Evolutionary conservation across 1,140 invertebrate species (phyloP).

Genomic region (Anastrepha obliqua): DNA sequence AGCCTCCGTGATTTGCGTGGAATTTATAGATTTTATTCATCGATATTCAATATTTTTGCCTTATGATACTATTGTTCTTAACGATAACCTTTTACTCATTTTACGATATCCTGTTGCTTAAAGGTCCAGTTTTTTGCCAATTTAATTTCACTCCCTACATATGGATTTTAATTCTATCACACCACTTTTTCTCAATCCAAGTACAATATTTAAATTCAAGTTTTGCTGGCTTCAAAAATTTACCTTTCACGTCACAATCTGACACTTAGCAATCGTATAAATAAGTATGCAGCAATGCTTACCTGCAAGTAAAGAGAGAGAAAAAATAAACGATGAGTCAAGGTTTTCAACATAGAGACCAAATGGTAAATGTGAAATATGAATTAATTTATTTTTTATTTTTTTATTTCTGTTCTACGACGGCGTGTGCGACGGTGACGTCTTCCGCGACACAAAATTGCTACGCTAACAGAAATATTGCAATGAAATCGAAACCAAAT

Average conservation of each 20-base stretch:
- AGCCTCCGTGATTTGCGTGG: no score
- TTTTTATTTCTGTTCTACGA: background rate
- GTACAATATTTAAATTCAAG: no score
- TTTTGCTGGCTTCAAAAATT: background rate
- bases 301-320: constrained; percentile 15
- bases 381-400: background rate
- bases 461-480: constrained; percentile 19
- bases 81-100: no score
- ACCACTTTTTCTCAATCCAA: no score
- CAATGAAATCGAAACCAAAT: constrained; percentile 36
- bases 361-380: background rate
- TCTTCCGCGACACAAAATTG: constrained; percentile 8
- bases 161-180: no score
- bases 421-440: background rate
- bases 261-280: background rate
- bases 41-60: no score
- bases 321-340: background rate
- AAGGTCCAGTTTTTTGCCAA: no score
- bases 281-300: background rate
- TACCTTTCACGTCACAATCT: background rate
- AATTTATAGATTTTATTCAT: no score
- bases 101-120: no score
- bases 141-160: no score
- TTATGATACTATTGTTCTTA: no score
- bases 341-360: background rate